A percentile compares a stretch with the other conserved stretches of the same genome.
Conservation (phyloP, 2,888 invertebrate species). For the Pristionchus fissidentatus region DNA sequence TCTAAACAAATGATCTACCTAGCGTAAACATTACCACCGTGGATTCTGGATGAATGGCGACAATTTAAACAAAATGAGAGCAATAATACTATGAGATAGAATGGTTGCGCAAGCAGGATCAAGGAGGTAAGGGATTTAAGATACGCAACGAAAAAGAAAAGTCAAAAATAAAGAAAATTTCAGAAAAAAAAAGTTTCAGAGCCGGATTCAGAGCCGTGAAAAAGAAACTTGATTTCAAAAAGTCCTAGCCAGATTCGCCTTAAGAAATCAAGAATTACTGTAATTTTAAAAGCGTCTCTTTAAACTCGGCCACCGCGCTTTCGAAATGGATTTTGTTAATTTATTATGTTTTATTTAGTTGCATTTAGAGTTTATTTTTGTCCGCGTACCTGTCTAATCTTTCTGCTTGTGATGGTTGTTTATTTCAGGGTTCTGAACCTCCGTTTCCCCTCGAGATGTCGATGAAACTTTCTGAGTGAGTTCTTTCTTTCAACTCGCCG, state of each 20-base stretch:
- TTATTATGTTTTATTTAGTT: too few species aligned
- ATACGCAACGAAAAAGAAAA: not conserved
- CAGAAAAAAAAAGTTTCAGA: not conserved
- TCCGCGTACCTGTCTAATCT: too few species aligned
- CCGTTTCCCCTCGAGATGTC: slow-evolving; percentile 51
- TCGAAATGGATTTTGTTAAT: slow-evolving; percentile 1
- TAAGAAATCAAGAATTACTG: not conserved
- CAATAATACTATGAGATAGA: not conserved
- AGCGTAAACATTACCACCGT: not conserved
- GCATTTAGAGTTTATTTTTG: too few species aligned
- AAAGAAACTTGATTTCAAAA: not conserved
- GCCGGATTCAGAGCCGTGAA: not conserved
- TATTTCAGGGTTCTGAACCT: slow-evolving; percentile 27
- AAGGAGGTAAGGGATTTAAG: not conserved
- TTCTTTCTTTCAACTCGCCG: slow-evolving; percentile 46
- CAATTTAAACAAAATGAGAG: not conserved
- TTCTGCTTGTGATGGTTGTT: too few species aligned
- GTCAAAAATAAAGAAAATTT: not conserved
- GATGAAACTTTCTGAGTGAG: slow-evolving; percentile 60
- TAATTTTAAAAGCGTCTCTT: too few species aligned
- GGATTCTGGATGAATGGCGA: not conserved
- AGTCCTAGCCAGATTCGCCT: not conserved
- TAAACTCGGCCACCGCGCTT: too few species aligned
- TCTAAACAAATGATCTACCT: not conserved
- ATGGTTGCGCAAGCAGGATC: not conserved